Evolutionary conservation across 2,797 vertebrate genomes (phyloP).

Genomic region (Cirrhinus molitorella): DNA sequence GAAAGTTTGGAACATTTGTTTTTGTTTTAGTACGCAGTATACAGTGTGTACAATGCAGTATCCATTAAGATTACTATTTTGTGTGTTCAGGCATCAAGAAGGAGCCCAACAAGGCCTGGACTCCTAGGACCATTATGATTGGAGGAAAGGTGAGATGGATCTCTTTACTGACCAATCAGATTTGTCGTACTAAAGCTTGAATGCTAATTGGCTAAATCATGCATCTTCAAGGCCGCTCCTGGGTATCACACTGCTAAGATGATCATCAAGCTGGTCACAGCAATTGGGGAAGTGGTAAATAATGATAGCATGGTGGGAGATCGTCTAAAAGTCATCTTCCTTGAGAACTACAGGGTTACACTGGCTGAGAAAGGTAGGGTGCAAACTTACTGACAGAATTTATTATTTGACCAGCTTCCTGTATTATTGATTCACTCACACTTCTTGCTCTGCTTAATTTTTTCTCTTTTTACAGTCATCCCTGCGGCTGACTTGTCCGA

Average conservation of each 20-base stretch:
- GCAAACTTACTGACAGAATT: background rate
- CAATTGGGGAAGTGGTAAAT: constrained; percentile 89
- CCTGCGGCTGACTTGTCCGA: constrained; percentile 89
- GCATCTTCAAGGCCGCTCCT: constrained; percentile 84
- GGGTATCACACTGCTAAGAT: constrained; percentile 95
- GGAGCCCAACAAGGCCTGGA: constrained; percentile 85
- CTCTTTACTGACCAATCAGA: background rate
- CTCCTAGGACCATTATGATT: constrained; percentile 90
- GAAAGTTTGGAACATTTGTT: background rate
- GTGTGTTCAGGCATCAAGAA: constrained; percentile 84
- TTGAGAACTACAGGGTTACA: constrained; percentile 92
- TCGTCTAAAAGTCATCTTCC: constrained; percentile 88
- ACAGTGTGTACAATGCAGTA: background rate
- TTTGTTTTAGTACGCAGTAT: background rate
- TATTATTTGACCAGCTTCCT: background rate
- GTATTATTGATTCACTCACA: background rate
- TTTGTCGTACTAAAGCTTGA: background rate
- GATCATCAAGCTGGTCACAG: constrained; percentile 91
- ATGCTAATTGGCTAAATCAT: constrained; percentile 9
- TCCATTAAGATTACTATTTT: constrained; percentile 6
- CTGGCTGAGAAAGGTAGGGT: constrained; percentile 89
- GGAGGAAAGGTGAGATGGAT: constrained; percentile 87
- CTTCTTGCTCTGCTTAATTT: background rate
- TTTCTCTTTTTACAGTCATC: constrained; percentile 75
- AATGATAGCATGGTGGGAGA: constrained; percentile 88